Conservation (phyloP, 2,888 invertebrate species). For the Archips xylosteana region DNA sequence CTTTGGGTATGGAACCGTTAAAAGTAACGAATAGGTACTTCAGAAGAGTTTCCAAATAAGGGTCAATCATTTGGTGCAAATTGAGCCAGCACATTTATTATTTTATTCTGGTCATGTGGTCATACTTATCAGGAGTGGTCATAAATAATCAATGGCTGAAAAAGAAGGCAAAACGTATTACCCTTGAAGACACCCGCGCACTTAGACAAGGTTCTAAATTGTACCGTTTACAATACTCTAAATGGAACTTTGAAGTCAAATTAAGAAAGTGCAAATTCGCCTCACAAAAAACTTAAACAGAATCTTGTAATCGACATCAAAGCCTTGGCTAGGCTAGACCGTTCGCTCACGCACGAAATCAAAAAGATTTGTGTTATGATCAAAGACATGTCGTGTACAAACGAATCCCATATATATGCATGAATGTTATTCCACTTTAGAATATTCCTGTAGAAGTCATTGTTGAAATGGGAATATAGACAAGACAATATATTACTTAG, state of each 20-base stretch:
- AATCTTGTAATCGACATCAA: constrained; percentile 25
- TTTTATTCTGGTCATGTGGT: not conserved
- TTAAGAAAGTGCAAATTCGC: not conserved
- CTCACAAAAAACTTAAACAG: not conserved
- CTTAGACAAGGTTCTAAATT: not conserved
- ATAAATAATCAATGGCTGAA: constrained; percentile 34
- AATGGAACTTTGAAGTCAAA: not conserved
- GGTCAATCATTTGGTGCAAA: no score
- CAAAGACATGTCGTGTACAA: constrained; percentile 17
- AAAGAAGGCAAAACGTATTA: constrained; percentile 25
- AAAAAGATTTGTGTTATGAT: constrained; percentile 31
- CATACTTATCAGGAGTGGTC: not conserved
- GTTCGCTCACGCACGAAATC: constrained; percentile 31
- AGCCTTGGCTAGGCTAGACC: constrained; percentile 7
- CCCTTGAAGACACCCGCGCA: not conserved
- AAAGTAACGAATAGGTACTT: no score
- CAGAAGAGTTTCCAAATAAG: no score
- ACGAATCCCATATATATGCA: not conserved
- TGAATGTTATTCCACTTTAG: not conserved
- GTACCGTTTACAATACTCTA: not conserved
- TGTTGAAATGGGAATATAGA: not conserved
- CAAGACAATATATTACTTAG: no score
- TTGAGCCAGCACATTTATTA: not conserved
- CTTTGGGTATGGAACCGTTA: no score
- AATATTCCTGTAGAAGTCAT: not conserved